Conservation (phyloP, 1,140 invertebrate genomes). For the Drosophila teissieri region DNA sequence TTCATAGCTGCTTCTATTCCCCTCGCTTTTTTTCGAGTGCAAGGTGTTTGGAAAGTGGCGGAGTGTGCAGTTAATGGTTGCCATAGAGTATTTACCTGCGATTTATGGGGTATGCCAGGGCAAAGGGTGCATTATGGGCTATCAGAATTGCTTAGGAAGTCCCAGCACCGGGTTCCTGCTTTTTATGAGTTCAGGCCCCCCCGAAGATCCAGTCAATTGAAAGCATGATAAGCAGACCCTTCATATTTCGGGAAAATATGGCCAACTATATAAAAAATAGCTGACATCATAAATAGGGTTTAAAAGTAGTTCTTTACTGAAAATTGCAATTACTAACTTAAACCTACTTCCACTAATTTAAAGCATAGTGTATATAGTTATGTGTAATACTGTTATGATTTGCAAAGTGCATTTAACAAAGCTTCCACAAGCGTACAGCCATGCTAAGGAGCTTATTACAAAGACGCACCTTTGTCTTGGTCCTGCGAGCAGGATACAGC, state of each 20-base stretch:
- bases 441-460: conserved; percentile 27
- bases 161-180: neutral
- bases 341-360: too few species aligned
- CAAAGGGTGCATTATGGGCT: conserved; percentile 21
- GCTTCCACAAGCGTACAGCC: neutral
- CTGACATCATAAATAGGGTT: too few species aligned
- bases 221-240: neutral
- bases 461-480: conserved; percentile 6
- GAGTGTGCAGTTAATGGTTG: conserved; percentile 38
- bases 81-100: conserved; percentile 47
- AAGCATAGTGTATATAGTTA: too few species aligned
- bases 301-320: too few species aligned
- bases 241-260: too few species aligned
- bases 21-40: neutral
- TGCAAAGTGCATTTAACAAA: neutral
- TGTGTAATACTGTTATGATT: neutral
- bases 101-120: conserved; percentile 29
- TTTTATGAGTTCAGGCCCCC: conserved; percentile 17
- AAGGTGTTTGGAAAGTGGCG: conserved; percentile 4
- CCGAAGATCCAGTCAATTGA: neutral
- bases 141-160: conserved; percentile 10
- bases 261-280: too few species aligned
- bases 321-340: too few species aligned
- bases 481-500: conserved; percentile 18
- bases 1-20: conserved; percentile 7